phyloP scores from a whole-genome alignment of 2,888 invertebrate genomes.

The Stenotaenia linearis region DNA sequence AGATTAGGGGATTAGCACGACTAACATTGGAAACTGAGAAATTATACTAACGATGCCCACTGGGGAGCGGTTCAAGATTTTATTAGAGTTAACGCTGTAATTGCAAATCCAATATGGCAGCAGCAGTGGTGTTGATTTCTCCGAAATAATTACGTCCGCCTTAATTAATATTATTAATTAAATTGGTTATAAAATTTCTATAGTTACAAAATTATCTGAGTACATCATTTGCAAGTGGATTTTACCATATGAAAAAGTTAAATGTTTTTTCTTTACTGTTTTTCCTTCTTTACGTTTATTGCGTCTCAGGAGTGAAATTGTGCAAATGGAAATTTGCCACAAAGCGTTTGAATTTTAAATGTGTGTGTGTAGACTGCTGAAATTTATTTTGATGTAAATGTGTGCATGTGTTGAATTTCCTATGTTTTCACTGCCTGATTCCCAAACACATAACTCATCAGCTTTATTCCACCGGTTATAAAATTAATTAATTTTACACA shows the following conservation, averaged over 20 bases:
- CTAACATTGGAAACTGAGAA: neutral
- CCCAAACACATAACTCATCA: neutral
- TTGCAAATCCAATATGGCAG: neutral
- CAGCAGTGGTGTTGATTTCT: no score
- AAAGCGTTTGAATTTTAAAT: neutral
- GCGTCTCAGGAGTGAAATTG: neutral
- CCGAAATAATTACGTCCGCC: no score
- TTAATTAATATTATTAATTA: no score
- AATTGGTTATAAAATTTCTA: no score
- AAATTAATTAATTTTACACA: neutral
- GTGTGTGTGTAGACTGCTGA: neutral
- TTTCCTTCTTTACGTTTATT: neutral
- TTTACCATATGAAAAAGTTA: neutral
- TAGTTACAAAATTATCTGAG: neutral
- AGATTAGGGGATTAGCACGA: neutral
- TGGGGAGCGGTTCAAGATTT: neutral
- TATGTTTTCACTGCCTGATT: neutral
- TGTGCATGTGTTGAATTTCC: neutral
- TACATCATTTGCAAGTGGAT: neutral
- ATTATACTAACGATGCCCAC: neutral
- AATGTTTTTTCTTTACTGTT: neutral
- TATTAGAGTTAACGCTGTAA: neutral
- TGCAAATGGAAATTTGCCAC: constrained; percentile 2
- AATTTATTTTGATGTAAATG: neutral
- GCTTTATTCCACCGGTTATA: neutral